Evolutionary conservation across 2,888 invertebrate genomes (phyloP).

Genomic region (Hofmannophila pseudospretella): DNA sequence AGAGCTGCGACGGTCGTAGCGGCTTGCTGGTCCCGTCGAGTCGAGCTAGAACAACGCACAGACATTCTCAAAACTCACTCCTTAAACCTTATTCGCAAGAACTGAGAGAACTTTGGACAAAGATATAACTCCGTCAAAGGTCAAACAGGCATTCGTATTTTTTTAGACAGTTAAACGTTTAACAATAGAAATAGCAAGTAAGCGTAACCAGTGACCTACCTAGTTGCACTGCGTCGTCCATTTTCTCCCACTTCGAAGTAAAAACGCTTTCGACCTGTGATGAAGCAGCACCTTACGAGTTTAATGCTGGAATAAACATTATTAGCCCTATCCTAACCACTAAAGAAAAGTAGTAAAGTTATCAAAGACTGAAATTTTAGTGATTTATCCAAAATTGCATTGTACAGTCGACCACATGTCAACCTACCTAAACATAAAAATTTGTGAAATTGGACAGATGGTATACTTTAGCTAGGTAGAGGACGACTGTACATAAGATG

Average conservation of each 20-base stretch:
- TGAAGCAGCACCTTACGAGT: slow-evolving; percentile 56
- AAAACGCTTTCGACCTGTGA: slow-evolving; percentile 72
- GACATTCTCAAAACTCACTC: slow-evolving; percentile 14
- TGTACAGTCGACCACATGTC: too few species aligned
- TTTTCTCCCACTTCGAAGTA: slow-evolving; percentile 89
- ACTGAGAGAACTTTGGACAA: too few species aligned
- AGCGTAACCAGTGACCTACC: slow-evolving; percentile 81
- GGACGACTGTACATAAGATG: too few species aligned
- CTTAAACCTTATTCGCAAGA: too few species aligned
- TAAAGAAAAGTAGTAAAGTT: slow-evolving; percentile 8
- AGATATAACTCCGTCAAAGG: not conserved
- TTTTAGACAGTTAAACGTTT: too few species aligned
- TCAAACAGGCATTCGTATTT: too few species aligned
- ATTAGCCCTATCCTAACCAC: slow-evolving; percentile 57
- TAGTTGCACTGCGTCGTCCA: slow-evolving; percentile 89
- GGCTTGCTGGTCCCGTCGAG: slow-evolving; percentile 93
- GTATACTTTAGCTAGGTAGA: too few species aligned
- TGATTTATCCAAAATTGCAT: too few species aligned
- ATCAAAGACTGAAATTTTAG: not conserved
- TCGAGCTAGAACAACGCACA: slow-evolving; percentile 84
- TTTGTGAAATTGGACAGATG: too few species aligned
- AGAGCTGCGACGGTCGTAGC: slow-evolving; percentile 81
- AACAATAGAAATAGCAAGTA: slow-evolving; percentile 21
- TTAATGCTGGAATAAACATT: slow-evolving; percentile 66
- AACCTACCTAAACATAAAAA: too few species aligned